Evolutionary conservation across 1,140 invertebrate species (phyloP).

Genomic region (Halesus radiatus): DNA sequence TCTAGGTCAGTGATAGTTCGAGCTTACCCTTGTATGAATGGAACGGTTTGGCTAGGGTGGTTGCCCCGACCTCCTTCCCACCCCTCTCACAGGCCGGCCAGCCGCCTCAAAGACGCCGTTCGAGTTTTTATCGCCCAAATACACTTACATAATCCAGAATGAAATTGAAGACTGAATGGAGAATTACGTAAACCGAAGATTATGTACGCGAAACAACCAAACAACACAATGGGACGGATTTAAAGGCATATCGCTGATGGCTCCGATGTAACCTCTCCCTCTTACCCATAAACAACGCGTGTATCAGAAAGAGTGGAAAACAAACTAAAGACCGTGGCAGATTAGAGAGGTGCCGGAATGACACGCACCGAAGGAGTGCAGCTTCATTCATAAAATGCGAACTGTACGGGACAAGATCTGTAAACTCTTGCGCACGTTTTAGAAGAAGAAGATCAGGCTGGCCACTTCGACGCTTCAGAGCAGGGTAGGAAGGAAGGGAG

Average conservation of each 20-base stretch:
- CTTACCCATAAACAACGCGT: not conserved
- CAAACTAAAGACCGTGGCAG: not conserved
- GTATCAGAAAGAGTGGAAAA: not conserved
- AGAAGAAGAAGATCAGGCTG: no score
- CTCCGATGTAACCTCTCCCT: not conserved
- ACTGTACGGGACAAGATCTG: no score
- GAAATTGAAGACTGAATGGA: not conserved
- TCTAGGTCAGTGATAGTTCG: not conserved
- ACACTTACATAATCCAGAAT: not conserved
- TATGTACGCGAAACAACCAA: not conserved
- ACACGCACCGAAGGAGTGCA: not conserved
- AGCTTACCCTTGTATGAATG: not conserved
- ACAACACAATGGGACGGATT: not conserved
- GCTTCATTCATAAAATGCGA: not conserved
- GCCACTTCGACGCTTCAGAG: no score
- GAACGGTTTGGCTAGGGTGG: not conserved
- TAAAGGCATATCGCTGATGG: not conserved
- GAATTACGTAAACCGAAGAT: not conserved
- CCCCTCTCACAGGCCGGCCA: not conserved
- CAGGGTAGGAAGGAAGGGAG: no score
- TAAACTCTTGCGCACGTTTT: no score
- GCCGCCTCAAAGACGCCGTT: slow-evolving; percentile 51
- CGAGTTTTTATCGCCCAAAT: no score
- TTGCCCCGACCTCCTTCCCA: not conserved
- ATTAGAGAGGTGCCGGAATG: not conserved